These are phyloP conservation scores for Elanus axillaris DNA, from an alignment of 2,113 vertebrate species.

Conservation along the genomic window DNA sequence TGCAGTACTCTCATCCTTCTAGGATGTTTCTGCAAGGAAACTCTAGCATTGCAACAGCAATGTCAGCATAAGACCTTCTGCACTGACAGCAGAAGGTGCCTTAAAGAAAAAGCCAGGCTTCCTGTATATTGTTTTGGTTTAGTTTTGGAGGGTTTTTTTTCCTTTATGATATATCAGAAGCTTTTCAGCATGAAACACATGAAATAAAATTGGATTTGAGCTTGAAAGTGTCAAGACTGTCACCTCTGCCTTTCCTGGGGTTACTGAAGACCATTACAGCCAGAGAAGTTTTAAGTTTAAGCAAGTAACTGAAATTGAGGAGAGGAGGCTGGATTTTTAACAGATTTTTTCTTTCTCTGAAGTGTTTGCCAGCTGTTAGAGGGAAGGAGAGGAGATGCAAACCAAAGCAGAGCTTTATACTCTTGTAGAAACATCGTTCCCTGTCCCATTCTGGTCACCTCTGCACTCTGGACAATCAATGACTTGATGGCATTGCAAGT, in stretches of 20 bases:
- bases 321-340: background rate
- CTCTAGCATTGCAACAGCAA: background rate
- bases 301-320: background rate
- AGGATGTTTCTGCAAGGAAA: background rate
- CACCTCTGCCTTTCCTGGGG: background rate
- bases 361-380: background rate
- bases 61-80: background rate
- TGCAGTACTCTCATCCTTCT: background rate
- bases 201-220: background rate
- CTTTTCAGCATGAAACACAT: background rate
- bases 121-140: background rate
- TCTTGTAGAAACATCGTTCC: background rate
- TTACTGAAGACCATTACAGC: background rate
- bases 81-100: background rate
- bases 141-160: background rate
- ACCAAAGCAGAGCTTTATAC: background rate
- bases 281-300: background rate
- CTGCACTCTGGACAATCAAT: background rate
- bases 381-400: background rate
- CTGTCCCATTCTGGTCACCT: background rate
- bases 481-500: background rate
- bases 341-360: background rate
- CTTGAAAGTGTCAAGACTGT: background rate
- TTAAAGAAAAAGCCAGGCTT: background rate
- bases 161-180: background rate